A percentile compares a stretch with the other conserved stretches of the same genome.
These are phyloP conservation scores for Helogale parvula DNA, from an alignment of 2,113 vertebrate genomes.

Conservation along the genomic window DNA sequence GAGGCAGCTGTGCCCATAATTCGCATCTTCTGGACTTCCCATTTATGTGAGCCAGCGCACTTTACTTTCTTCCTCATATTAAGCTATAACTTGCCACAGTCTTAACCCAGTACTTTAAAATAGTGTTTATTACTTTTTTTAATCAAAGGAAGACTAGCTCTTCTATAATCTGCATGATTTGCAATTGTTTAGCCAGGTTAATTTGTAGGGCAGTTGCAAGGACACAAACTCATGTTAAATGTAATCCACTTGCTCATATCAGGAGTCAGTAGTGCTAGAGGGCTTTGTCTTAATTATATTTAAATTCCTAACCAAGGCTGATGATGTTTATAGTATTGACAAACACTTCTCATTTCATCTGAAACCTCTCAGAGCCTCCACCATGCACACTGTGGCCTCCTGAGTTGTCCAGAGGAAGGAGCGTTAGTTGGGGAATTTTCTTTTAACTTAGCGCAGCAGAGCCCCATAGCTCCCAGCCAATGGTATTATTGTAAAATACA, in stretches of 20 bases:
- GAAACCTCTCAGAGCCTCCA: not conserved
- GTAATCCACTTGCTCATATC: not conserved
- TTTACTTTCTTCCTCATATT: not conserved
- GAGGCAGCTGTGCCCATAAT: not conserved
- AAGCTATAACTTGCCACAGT: not conserved
- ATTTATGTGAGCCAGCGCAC: not conserved
- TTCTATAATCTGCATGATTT: not conserved
- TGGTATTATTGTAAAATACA: not conserved
- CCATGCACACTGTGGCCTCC: not conserved
- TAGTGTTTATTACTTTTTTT: not conserved
- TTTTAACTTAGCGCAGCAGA: conserved; percentile 52
- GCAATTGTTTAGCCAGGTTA: not conserved
- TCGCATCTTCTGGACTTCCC: not conserved
- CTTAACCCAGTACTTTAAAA: not conserved
- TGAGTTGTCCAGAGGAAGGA: conserved; percentile 12
- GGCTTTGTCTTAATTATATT: not conserved
- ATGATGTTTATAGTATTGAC: not conserved
- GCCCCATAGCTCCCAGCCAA: not conserved
- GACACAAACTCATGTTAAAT: not conserved
- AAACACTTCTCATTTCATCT: not conserved
- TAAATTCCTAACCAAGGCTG: not conserved
- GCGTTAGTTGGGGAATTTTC: not conserved
- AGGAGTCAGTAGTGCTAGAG: not conserved
- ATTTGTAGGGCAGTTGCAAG: not conserved
- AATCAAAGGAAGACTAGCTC: not conserved